A percentile compares a stretch with the other conserved stretches of the same genome.
Conservation (phyloP, 2,113 vertebrate species). For the Apteryx mantelli region DNA sequence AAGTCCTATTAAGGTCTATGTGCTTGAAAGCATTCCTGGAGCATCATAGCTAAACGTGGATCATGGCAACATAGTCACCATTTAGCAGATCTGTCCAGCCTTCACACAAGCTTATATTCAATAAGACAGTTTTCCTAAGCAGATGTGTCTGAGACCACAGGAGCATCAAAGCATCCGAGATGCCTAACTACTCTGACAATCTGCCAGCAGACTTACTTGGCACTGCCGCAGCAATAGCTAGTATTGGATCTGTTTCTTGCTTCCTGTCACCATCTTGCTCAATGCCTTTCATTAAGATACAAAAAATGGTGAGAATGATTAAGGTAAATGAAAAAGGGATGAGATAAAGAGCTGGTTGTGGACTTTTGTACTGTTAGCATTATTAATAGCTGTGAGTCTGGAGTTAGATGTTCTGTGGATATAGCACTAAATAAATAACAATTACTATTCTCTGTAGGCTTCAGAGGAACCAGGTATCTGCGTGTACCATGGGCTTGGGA, state of each 20-base stretch:
- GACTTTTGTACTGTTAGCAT: conserved; percentile 28
- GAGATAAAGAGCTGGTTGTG: conserved; percentile 22
- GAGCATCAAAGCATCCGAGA: conserved; percentile 56
- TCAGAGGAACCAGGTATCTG: not conserved
- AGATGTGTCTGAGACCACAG: conserved; percentile 59
- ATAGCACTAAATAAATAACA: not conserved
- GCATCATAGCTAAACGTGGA: not conserved
- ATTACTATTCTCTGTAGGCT: not conserved
- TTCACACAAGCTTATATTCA: not conserved
- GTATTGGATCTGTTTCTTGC: conserved; percentile 27
- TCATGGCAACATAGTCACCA: not conserved
- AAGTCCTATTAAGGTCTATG: conserved; percentile 51
- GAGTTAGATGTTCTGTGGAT: not conserved
- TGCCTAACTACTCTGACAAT: conserved; percentile 30
- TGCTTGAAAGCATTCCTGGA: conserved; percentile 53
- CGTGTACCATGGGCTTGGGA: not conserved
- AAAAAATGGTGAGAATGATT: not conserved
- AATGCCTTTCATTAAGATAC: not conserved
- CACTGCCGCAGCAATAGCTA: not conserved
- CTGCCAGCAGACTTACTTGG: conserved; percentile 56
- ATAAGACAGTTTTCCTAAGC: conserved; percentile 55
- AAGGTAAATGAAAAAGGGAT: not conserved
- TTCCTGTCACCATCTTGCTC: conserved; percentile 40
- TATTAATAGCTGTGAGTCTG: not conserved
- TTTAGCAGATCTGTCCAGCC: not conserved